These are phyloP conservation scores for Mystacornis crossleyi DNA, from an alignment of 2,113 vertebrate species.

Conservation along the genomic window DNA sequence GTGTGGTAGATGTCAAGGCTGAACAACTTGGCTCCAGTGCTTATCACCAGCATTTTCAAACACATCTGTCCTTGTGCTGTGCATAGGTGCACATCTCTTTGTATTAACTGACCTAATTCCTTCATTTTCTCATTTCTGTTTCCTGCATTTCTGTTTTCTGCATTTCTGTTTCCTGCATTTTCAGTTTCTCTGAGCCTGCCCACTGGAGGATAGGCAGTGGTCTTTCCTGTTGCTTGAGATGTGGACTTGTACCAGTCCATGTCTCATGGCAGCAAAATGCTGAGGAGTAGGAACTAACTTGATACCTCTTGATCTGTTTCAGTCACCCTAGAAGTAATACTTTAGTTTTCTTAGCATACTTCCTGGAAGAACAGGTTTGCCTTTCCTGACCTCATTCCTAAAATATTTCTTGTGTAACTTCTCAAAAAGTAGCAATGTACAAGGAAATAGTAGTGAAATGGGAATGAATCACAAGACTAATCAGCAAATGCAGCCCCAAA, in stretches of 20 bases:
- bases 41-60: neutral
- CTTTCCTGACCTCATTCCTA: neutral
- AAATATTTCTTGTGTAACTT: neutral
- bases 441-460: neutral
- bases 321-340: neutral
- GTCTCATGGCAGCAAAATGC: neutral
- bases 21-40: neutral
- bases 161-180: neutral
- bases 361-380: slow-evolving; percentile 1
- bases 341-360: neutral
- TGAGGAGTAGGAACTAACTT: neutral
- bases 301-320: neutral
- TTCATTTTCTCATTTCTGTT: neutral
- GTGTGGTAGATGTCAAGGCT: neutral
- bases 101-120: neutral
- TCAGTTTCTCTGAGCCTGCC: neutral
- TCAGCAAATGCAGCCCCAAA: neutral
- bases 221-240: neutral
- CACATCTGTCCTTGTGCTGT: neutral
- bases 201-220: neutral
- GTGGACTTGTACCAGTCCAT: neutral
- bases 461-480: neutral
- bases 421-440: neutral
- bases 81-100: neutral
- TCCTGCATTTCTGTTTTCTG: neutral